phyloP scores from a whole-genome alignment of 2,113 vertebrate species.

The Zosterops lateralis region DNA sequence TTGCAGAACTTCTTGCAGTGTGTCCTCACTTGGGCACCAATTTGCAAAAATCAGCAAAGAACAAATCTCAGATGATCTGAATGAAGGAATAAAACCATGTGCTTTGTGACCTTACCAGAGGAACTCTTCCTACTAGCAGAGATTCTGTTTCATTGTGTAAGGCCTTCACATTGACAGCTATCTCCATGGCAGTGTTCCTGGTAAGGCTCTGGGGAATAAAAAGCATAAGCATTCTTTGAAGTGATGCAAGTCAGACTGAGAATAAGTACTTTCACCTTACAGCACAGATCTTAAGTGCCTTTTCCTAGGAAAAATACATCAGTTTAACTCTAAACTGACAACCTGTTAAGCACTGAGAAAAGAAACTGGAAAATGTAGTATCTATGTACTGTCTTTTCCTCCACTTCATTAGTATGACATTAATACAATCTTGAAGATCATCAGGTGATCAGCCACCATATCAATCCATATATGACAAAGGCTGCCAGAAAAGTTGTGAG shows the following conservation, averaged over 20 bases:
- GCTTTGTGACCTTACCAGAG: constrained; percentile 83
- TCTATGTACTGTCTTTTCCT: background rate
- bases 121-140: constrained; percentile 87
- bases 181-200: constrained; percentile 92
- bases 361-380: background rate
- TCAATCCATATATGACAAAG: background rate
- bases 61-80: background rate
- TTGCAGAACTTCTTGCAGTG: background rate
- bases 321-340: background rate
- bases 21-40: background rate
- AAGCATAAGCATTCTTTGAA: constrained; percentile 3
- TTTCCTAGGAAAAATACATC: background rate
- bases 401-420: background rate
- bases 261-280: background rate
- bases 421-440: background rate
- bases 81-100: background rate
- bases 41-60: background rate
- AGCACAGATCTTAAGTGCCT: background rate
- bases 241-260: background rate
- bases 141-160: constrained; percentile 95
- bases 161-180: constrained; percentile 92
- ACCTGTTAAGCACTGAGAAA: background rate
- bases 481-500: background rate
- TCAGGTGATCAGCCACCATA: background rate
- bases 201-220: constrained; percentile 84